Base-by-base conservation (phyloP, 2,888 invertebrate genomes). In the Strigamia crassipes region DNA sequence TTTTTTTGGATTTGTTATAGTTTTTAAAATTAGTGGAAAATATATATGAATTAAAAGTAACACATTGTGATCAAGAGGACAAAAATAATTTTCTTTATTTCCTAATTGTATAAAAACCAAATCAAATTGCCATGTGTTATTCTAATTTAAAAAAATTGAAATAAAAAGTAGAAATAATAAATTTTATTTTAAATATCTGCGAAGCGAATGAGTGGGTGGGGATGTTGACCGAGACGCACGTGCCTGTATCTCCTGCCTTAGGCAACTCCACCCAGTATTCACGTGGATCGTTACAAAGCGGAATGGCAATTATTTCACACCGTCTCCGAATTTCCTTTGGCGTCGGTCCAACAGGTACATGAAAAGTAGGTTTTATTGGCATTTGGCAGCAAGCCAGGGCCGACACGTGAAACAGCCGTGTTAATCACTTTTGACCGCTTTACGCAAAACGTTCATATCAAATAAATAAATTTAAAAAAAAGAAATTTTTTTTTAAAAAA, bases 181-280 rank as follows among this genome's bases (percentile, higher is more conserved):
- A 23, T 51, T 51, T 18, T 51, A 51, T 18, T 61, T 61, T 61
- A n/a, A 8, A 23, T 61, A 23, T 61, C 8, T 23, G 23, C 2
- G 6, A 61, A 61, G 21, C 46, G 56, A 56, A n/a, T 73, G 15
- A 8, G 73, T 73, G 73, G 73, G 31, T 27, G 73, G 73, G 27
- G 73, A 73, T 31, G 73, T 73, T 73, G 73, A 73, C 73, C 73
- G 73, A 73, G 73, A 73, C 73, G 73, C 73, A 73, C 73, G 73
- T 73, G 73, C 27, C 73, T 73, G 73, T 73, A 73, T 73, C 73
- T 73, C 73, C 73, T 73, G 73, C 73, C 73, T 73, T 73, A 73
- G 73, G 73, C 27, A 73, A 27, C 73, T 73, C 73, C 73, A 73
- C 73, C 73, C 73, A 73, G 27, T 73, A 73, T 73, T 73, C 73